Evolutionary conservation across 2,888 invertebrate genomes (phyloP), one percentile per base, ranked within the genome.

Genomic region (Drosophila multiciliata): DNA sequence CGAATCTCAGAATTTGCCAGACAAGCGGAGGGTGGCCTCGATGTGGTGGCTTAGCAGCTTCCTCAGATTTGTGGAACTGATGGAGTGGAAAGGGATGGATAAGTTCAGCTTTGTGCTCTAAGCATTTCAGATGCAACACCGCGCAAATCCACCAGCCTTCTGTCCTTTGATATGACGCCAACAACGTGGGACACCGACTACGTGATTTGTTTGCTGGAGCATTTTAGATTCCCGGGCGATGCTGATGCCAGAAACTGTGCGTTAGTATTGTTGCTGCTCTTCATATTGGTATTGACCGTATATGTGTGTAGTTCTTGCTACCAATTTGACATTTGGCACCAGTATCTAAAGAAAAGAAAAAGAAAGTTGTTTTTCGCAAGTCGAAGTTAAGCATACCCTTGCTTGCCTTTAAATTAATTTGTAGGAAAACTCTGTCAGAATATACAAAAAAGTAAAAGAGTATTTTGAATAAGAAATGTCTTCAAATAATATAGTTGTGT

Each of bases 171-270:
- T 84, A 75, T 75, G 80, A 82, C 72, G 79, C 48, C 38, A 54
- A 75, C 58, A 64, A 70, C 66, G 64, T 49, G 65, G 75, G 64
- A 83, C 65, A 67, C 55, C 75, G 63, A 75, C 57, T 83, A 84
- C 84, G 84, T 84, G 84, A 86, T 86, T 86, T 85, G 87, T 87
- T 85, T 86, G 83, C 87, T 75, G 68, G 81, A 83, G 79, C 79
- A 86, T 88, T 88, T 89, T 89, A 86, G 87, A 84, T 83, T 81
- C 71, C 62, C 57, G 64, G 72, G 62, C 33, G 35, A 65, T 55
- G 57, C 50, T 53, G 62, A 66, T 75, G 78, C 63, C 72, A 72
- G 55, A 32, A 60, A 35, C 33, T 50, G 36, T 50, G 33, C 35
- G 35, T 45, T 26, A 40, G 42, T 54, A 7, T 64, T 45, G 20